Conservation (phyloP, 2,797 vertebrate genomes). For the Valencia hispanica region DNA sequence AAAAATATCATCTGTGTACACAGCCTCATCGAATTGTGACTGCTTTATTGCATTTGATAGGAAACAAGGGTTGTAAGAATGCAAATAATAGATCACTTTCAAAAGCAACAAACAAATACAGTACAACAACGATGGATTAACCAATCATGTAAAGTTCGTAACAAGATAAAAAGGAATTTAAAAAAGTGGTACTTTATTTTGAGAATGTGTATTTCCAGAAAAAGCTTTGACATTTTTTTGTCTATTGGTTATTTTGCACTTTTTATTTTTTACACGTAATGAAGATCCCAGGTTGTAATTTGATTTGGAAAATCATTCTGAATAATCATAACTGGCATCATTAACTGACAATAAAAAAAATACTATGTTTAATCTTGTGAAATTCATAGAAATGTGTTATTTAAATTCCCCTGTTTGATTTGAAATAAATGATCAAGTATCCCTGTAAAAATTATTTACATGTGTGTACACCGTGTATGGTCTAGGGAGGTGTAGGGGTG, state of each 20-base stretch:
- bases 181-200: slow-evolving; percentile 11
- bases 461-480: slow-evolving; percentile 23
- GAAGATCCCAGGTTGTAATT: slow-evolving; percentile 1
- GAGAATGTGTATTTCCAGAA: neutral
- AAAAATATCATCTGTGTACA: slow-evolving; percentile 13
- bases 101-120: slow-evolving; percentile 28
- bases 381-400: slow-evolving; percentile 39
- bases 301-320: neutral
- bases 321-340: slow-evolving; percentile 19
- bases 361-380: slow-evolving; percentile 30
- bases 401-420: slow-evolving; percentile 18
- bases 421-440: slow-evolving; percentile 27
- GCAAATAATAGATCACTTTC: slow-evolving; percentile 25
- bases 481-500: slow-evolving; percentile 54
- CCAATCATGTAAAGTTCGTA: slow-evolving; percentile 15
- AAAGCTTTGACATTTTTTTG: neutral
- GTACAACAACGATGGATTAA: slow-evolving; percentile 11
- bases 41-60: slow-evolving; percentile 27
- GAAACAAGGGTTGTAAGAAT: neutral
- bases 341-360: slow-evolving; percentile 47
- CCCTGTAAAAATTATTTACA: slow-evolving; percentile 58
- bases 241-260: slow-evolving; percentile 8
- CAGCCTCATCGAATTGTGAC: neutral
- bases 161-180: slow-evolving; percentile 4
- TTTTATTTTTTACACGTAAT: slow-evolving; percentile 9